Conservation (phyloP, 1,140 invertebrate genomes). For the Drosophila tsacasi region DNA sequence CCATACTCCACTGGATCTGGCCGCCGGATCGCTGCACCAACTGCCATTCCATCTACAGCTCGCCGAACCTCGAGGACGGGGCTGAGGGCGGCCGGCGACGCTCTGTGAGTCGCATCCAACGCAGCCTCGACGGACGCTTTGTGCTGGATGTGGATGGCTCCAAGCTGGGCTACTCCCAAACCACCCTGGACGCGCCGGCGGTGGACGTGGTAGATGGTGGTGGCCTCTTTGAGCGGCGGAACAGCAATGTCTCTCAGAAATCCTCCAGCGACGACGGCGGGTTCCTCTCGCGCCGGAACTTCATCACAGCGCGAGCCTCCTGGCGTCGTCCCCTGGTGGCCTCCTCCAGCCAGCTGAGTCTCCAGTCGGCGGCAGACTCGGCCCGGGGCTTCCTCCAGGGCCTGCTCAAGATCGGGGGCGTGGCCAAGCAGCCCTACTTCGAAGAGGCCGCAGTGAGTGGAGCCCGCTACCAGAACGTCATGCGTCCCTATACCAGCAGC, state of each 20-base stretch:
- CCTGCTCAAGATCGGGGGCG: slow-evolving; percentile 67
- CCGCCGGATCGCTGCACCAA: slow-evolving; percentile 88
- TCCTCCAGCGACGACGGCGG: slow-evolving; percentile 94
- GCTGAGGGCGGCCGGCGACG: slow-evolving; percentile 45
- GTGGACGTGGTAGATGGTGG: slow-evolving; percentile 75
- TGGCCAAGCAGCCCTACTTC: slow-evolving; percentile 40
- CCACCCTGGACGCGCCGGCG: slow-evolving; percentile 26
- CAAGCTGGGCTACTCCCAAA: slow-evolving; percentile 52
- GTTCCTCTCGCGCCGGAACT: slow-evolving; percentile 87
- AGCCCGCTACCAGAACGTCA: slow-evolving; percentile 75
- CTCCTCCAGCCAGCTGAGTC: slow-evolving; percentile 89
- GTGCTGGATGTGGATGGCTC: slow-evolving; percentile 86
- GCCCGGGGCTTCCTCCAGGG: slow-evolving; percentile 74
- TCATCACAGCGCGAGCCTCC: slow-evolving; percentile 86
- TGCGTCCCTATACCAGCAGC: slow-evolving; percentile 63
- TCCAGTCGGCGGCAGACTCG: slow-evolving; percentile 86
- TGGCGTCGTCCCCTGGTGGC: slow-evolving; percentile 89
- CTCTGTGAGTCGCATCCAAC: slow-evolving; percentile 87
- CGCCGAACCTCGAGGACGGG: slow-evolving; percentile 67
- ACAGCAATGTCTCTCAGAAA: slow-evolving; percentile 88
- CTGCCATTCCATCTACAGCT: slow-evolving; percentile 84
- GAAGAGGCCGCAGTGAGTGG: slow-evolving; percentile 56
- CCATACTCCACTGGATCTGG: slow-evolving; percentile 89
- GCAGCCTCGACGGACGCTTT: slow-evolving; percentile 91
- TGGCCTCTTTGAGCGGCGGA: slow-evolving; percentile 86